A percentile compares a stretch with the other conserved stretches of the same genome.
Evolutionary conservation across 2,888 invertebrate species (phyloP).

Genomic region (Yponomeuta cagnagella): DNA sequence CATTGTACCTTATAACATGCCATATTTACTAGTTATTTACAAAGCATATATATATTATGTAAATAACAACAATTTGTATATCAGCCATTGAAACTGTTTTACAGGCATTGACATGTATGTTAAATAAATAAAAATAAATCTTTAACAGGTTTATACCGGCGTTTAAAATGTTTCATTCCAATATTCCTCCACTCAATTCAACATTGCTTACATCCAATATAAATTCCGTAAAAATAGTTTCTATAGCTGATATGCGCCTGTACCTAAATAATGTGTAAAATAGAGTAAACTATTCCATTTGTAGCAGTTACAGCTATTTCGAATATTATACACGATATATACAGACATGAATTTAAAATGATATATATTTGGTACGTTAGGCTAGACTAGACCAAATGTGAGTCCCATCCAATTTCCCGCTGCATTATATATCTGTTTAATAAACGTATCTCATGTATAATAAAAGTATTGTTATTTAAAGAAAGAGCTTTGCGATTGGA

Average conservation of each 20-base stretch:
- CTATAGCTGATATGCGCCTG: neutral
- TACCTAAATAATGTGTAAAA: conserved; percentile 1
- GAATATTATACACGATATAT: conserved; percentile 10
- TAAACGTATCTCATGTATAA: conserved; percentile 25
- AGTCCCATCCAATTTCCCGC: conserved; percentile 27
- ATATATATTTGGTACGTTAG: conserved; percentile 46
- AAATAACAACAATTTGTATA: neutral
- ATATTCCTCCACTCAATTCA: too few species aligned
- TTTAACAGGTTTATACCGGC: too few species aligned
- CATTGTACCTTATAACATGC: conserved; percentile 48
- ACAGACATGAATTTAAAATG: conserved; percentile 28
- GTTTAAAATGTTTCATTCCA: too few species aligned
- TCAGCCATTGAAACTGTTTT: neutral
- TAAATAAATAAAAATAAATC: neutral
- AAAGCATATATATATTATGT: neutral
- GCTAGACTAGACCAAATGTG: conserved; percentile 53
- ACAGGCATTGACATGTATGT: neutral
- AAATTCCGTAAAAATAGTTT: neutral
- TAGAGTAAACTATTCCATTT: conserved; percentile 6
- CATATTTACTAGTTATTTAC: conserved; percentile 36
- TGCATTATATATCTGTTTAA: conserved; percentile 27
- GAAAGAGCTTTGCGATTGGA: conserved; percentile 18
- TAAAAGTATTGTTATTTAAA: neutral
- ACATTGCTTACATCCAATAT: too few species aligned
- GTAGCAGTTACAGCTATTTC: conserved; percentile 6